Evolutionary conservation across 2,888 invertebrate genomes (phyloP).

Genomic region (Xestoiulus laeticollis): DNA sequence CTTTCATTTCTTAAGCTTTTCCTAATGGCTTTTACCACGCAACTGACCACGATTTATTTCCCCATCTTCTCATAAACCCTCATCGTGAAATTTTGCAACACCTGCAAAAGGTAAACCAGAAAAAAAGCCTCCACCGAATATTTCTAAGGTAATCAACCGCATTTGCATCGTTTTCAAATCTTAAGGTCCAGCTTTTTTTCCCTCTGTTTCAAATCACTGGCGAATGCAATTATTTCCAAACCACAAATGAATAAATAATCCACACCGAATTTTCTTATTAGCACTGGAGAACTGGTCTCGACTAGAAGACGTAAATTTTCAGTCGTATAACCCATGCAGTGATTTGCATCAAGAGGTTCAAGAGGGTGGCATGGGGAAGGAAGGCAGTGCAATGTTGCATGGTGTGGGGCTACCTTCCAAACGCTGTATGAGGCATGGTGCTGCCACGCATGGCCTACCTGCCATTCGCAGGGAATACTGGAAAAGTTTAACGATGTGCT

Average conservation of each 20-base stretch:
- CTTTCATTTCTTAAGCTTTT: neutral
- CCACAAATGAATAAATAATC: conserved; percentile 15
- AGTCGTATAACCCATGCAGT: neutral
- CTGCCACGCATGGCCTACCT: neutral
- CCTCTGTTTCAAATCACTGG: conserved; percentile 17
- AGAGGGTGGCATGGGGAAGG: too few species aligned
- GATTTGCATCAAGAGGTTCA: neutral
- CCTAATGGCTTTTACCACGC: conserved; percentile 7
- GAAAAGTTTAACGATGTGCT: conserved; percentile 18
- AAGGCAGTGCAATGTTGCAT: neutral
- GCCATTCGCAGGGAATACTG: neutral
- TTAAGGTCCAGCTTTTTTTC: neutral
- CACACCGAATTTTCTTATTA: neutral
- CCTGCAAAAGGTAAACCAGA: neutral
- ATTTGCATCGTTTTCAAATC: conserved; percentile 6
- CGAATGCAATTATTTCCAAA: neutral
- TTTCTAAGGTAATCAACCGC: neutral
- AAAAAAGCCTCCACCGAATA: neutral
- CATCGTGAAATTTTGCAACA: neutral
- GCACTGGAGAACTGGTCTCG: neutral
- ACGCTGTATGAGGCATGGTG: neutral
- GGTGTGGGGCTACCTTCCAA: neutral
- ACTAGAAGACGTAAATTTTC: conserved; percentile 5
- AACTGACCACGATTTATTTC: neutral
- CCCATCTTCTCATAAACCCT: neutral